Conservation (phyloP, 2,888 invertebrate species). For the Drosophila lacicola region DNA sequence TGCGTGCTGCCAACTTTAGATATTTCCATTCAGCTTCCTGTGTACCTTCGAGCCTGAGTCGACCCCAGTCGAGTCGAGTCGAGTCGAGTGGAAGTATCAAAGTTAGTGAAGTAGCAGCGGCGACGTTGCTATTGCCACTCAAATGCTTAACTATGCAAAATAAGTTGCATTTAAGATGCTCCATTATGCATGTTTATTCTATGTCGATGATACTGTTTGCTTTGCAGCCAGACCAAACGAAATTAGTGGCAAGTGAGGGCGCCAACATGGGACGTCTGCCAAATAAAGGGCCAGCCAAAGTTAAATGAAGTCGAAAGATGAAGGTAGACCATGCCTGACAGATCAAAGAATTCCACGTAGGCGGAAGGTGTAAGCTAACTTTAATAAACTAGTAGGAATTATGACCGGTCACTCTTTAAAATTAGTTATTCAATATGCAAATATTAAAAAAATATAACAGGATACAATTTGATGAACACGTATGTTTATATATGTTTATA, state of each 20-base stretch:
- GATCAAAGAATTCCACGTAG: constrained; percentile 51
- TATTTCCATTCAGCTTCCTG: constrained; percentile 76
- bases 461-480: too few relatives aligned
- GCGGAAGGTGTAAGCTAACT: constrained; percentile 1
- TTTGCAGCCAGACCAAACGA: constrained; percentile 31
- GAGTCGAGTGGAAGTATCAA: constrained; percentile 80
- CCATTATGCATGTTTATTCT: constrained; percentile 83
- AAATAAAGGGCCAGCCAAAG: constrained; percentile 42
- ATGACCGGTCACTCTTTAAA: background rate
- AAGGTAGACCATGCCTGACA: constrained; percentile 39
- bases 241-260: constrained; percentile 22
- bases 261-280: constrained; percentile 32
- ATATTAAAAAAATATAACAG: too few relatives aligned
- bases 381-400: background rate
- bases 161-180: constrained; percentile 82
- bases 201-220: constrained; percentile 71
- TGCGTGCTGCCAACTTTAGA: constrained; percentile 66
- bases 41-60: constrained; percentile 41
- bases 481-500: too few relatives aligned
- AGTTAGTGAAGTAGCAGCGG: constrained; percentile 72
- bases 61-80: constrained; percentile 53
- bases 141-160: constrained; percentile 82
- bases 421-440: background rate
- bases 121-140: constrained; percentile 64
- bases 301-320: constrained; percentile 57